Evolutionary conservation across 2,888 invertebrate genomes (phyloP).

Genomic region (Cremastinae sp.): DNA sequence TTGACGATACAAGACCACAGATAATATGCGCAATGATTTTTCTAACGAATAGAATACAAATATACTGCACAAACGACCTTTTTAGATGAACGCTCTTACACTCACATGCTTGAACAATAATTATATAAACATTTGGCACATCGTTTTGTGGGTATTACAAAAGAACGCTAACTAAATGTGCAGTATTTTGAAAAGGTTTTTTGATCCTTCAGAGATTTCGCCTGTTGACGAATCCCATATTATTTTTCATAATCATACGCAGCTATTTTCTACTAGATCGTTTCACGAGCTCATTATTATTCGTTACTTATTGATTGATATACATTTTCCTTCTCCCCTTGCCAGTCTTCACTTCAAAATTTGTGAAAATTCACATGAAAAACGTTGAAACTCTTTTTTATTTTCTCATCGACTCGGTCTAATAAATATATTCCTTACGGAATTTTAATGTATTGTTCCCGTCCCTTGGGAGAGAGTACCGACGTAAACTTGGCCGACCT

Average conservation of each 20-base stretch:
- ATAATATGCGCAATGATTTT: slow-evolving; percentile 1
- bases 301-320: slow-evolving; percentile 53
- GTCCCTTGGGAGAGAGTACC: no score
- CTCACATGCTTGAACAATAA: slow-evolving; percentile 5
- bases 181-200: slow-evolving; percentile 10
- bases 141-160: background rate
- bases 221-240: slow-evolving; percentile 10
- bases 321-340: slow-evolving; percentile 36
- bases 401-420: background rate
- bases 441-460: no score
- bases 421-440: no score
- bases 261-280: slow-evolving; percentile 51
- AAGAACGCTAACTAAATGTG: background rate
- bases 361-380: background rate
- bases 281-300: slow-evolving; percentile 56
- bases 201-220: slow-evolving; percentile 14
- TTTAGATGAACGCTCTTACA: slow-evolving; percentile 4
- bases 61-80: background rate
- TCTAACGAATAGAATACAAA: background rate
- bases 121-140: slow-evolving; percentile 50
- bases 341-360: background rate
- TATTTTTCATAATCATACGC: slow-evolving; percentile 40
- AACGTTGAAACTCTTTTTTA: background rate
- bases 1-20: slow-evolving; percentile 5
- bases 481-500: no score